Evolutionary conservation across 2,888 invertebrate species (phyloP), one percentile per base, ranked within the genome.

Genomic region (Latheticus oryzae): DNA sequence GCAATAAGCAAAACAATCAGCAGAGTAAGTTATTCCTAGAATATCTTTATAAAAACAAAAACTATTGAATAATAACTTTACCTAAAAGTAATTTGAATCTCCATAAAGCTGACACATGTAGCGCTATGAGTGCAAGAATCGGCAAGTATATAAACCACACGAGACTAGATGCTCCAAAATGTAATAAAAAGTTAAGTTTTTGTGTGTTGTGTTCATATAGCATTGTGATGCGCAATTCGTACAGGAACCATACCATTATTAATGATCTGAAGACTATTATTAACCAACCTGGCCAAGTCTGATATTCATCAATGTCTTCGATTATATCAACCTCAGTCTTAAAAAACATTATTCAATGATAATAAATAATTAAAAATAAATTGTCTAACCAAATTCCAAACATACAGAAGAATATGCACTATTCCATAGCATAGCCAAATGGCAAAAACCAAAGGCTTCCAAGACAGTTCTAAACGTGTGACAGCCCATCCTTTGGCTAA

Each of bases 101-200:
- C 96, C 97, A 98, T 70, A 98, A 82, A 32, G 96, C 90, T 60
- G 95, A 95, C 48, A 98, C 91, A 81, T 95, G 93, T 48, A 95
- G 83, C 5, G 95, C 94, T 66, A 98, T 91, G 47, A 97, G 85
- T 50, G 96, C 97, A 64, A 97, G 89, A 58, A 97, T 90, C 5
- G 97, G 97, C 73, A 97, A 83, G 79, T 98, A 97, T 67, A 97
- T 94, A 76, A 98, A 97, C 98, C 98, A 98, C 5, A 98, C 97
- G 24, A 98, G 84, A 74, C 96, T 95, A 8, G 97, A 97, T 7
- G 97, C 97, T 48, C 97, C 98, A 78, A 97, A 95, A 77, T 98
- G 97, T 40, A 97, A 85, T 51, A 97, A 85, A 79, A 98, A 98
- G 76, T 95, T 91, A 21, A 96, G 82, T 76, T 96, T 95, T 68